Evolutionary conservation across 30 jellyfish, hydroid and myxozoan genomes (phyloP), one percentile per base, ranked within the genome.

Genomic region (Morbakka virulenta): DNA sequence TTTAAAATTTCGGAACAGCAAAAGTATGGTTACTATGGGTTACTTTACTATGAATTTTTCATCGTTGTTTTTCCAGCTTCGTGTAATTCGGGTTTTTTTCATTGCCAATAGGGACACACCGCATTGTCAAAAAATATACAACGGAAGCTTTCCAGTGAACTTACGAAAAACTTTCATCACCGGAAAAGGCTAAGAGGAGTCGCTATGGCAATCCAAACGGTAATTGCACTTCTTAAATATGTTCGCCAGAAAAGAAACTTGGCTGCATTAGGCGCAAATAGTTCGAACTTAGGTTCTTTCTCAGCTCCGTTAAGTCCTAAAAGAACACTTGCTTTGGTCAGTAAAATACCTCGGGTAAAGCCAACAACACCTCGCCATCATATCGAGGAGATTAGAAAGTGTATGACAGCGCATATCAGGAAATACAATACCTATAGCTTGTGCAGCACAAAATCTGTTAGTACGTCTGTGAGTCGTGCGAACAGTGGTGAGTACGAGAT

Each of bases 201-300:
- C 20, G 98, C 96, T 4, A 35, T 92, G 52, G 96, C 96, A 1
- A 92, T 92, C 62, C 96, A 85, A 69, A 63, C 96, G 96, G 96
- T 92, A 84, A 85, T 92, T 63, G 76, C 95, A 74, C 85, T 92
- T 74, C 89, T 87, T 51, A 81, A 80, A 70, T 49, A 72, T 66
- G 91, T 92, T 36, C 71, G 86, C 32, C 82, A 85, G 61, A 85
- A 80, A 74, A 50, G 73, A 33, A 83, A 73, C 6, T 69, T 79
- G 49, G 25, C 92, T 2, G 48, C 57, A 21, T 32, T 52, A 22
- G 13, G 74, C 1, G 14, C 81, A 14, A 41, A 23, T 30, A 85
- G 69, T 21, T 76, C 64, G 9, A 75, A 73, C 28, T 67, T n/a
- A 50, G 69, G 69, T 28, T 80, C 81, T 4, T 47, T 65, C 27